Evolutionary conservation across 2,888 invertebrate genomes (phyloP).

Genomic region (Phorcus lineatus): DNA sequence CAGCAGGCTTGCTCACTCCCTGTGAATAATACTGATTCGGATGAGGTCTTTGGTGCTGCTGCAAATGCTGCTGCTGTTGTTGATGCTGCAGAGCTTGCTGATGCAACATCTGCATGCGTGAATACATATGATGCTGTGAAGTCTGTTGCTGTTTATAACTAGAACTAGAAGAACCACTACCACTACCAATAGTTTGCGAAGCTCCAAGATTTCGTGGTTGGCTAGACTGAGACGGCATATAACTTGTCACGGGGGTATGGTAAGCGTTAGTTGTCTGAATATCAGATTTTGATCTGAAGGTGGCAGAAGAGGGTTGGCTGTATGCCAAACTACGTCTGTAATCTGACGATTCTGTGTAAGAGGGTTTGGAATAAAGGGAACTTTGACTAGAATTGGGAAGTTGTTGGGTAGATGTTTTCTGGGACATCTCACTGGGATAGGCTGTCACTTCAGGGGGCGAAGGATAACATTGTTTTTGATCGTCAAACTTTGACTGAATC

Average conservation of each 20-base stretch:
- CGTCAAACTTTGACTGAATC: not conserved
- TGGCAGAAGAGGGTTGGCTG: not conserved
- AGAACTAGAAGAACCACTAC: not conserved
- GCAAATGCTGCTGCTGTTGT: constrained; percentile 25
- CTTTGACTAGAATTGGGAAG: constrained; percentile 13
- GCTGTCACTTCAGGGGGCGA: constrained; percentile 2
- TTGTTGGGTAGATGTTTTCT: not conserved
- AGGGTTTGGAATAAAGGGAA: not conserved
- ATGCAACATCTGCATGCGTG: constrained; percentile 9
- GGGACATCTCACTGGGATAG: not conserved
- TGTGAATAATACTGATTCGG: not conserved
- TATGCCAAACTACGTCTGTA: not conserved
- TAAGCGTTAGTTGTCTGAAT: constrained; percentile 5
- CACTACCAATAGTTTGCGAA: not conserved
- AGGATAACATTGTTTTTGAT: constrained; percentile 9
- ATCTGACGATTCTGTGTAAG: not conserved
- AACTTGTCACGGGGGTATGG: not conserved
- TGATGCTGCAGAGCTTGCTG: constrained; percentile 21
- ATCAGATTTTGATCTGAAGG: not conserved
- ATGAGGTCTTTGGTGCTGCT: constrained; percentile 11
- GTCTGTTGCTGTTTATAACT: not conserved
- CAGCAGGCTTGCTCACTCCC: not conserved
- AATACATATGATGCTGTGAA: constrained; percentile 8
- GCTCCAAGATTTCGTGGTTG: not conserved
- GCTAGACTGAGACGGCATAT: not conserved